These are phyloP conservation scores for Cyclophora albipunctata DNA, from an alignment of 2,888 invertebrate species.

Conservation along the genomic window DNA sequence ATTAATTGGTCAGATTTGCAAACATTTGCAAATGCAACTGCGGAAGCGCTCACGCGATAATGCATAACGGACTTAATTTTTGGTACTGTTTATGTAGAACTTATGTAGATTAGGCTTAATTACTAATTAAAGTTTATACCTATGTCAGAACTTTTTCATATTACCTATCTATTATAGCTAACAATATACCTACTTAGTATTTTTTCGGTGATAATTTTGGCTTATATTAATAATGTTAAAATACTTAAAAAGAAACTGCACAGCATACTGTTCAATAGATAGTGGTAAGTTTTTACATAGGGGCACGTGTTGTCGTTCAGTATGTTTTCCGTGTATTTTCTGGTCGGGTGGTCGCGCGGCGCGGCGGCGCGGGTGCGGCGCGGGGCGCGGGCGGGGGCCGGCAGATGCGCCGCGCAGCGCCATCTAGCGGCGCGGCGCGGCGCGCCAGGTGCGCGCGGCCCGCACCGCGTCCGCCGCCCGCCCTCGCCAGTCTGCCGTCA, in stretches of 20 bases:
- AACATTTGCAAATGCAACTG: slow-evolving; percentile 36
- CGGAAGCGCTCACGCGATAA: slow-evolving; percentile 15
- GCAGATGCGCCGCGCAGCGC: slow-evolving; percentile 73
- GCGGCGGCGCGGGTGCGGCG: slow-evolving; percentile 27
- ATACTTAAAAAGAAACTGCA: slow-evolving; percentile 32
- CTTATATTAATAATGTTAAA: too few species aligned
- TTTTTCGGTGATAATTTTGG: too few species aligned
- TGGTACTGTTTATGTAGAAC: too few species aligned
- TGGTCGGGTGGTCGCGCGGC: slow-evolving; percentile 46
- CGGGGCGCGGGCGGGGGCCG: slow-evolving; percentile 38
- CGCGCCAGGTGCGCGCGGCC: slow-evolving; percentile 64
- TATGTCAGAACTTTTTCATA: too few species aligned
- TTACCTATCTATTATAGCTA: too few species aligned
- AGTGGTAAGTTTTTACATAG: slow-evolving; percentile 57
- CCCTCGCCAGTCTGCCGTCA: slow-evolving; percentile 67
- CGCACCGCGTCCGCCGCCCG: slow-evolving; percentile 65
- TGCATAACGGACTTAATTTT: too few species aligned
- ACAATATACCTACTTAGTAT: too few species aligned
- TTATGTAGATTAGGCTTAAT: too few species aligned
- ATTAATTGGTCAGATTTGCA: slow-evolving; percentile 48
- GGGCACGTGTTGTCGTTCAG: slow-evolving; percentile 58
- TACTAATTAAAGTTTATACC: too few species aligned
- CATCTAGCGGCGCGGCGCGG: slow-evolving; percentile 64
- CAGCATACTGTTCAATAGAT: slow-evolving; percentile 41
- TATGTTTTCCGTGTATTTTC: slow-evolving; percentile 70